phyloP scores from a whole-genome alignment of 2,113 vertebrate genomes.

The Solea senegalensis region DNA sequence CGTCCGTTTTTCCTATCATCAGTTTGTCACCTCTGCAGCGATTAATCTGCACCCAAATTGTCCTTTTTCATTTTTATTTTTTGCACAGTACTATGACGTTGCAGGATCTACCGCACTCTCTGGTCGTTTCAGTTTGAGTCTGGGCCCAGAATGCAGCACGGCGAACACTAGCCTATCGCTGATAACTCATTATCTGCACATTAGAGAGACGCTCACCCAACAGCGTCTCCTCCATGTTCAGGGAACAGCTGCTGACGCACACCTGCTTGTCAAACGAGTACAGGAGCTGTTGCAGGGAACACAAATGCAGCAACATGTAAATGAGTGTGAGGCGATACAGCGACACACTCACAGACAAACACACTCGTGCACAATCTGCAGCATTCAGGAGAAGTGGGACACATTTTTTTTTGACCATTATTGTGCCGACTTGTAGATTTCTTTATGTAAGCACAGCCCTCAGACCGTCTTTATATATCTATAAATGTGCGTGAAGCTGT shows the following conservation, averaged over 20 bases:
- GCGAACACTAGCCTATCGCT: not conserved
- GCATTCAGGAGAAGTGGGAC: not conserved
- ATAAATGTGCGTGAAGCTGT: too few relatives aligned
- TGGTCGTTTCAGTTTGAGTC: conserved; percentile 9
- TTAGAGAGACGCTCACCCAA: conserved; percentile 84
- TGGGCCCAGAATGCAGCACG: conserved; percentile 3
- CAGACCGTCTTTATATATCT: too few relatives aligned
- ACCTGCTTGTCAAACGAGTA: conserved; percentile 94
- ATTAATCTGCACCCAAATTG: conserved; percentile 12
- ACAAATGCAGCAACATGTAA: conserved; percentile 6
- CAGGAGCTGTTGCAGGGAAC: conserved; percentile 81
- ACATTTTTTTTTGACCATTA: not conserved
- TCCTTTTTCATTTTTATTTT: not conserved
- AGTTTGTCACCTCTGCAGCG: not conserved
- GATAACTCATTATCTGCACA: conserved; percentile 11
- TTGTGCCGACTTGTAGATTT: too few relatives aligned
- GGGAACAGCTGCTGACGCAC: conserved; percentile 89
- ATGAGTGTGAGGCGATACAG: not conserved
- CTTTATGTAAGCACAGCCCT: too few relatives aligned
- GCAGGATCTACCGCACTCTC: not conserved
- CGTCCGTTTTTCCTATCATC: conserved; percentile 6
- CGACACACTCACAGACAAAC: not conserved
- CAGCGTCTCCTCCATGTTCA: conserved; percentile 91
- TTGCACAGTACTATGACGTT: not conserved
- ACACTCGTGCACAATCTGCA: not conserved